These are phyloP conservation scores for Erethizon dorsatum DNA, from an alignment of 2,797 vertebrate species.

Conservation along the genomic window DNA sequence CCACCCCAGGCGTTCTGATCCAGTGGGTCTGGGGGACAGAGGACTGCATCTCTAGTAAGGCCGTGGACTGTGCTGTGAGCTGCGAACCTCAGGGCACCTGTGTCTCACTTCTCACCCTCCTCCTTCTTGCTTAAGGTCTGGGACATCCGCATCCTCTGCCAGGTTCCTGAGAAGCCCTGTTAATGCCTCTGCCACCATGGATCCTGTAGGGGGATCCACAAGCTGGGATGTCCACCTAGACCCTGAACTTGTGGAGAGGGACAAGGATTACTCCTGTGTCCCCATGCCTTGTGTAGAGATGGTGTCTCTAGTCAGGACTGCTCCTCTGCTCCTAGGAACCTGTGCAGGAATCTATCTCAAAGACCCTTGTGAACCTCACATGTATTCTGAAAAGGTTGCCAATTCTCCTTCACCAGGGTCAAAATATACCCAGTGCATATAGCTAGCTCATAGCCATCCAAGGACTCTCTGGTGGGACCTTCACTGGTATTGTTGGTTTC, in stretches of 20 bases:
- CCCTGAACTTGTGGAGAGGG: neutral
- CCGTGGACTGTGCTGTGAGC: neutral
- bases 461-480: neutral
- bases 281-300: neutral
- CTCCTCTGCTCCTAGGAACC: neutral
- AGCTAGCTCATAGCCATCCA: neutral
- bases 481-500: neutral
- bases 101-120: neutral
- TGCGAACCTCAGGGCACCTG: neutral
- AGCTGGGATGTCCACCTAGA: neutral
- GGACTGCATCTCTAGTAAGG: neutral
- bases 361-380: neutral
- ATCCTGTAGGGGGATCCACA: neutral
- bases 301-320: neutral
- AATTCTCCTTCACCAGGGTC: neutral
- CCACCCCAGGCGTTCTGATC: neutral
- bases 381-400: neutral
- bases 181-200: neutral
- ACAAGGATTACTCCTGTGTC: neutral
- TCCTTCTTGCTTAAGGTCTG: neutral
- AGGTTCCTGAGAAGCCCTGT: neutral
- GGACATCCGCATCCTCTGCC: neutral
- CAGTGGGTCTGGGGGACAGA: too few relatives aligned
- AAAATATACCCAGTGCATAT: rapidly evolving
- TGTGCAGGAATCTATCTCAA: neutral